Percentiles rank a stretch among this genome's conserved stretches.
Conservation (phyloP, 2,888 invertebrate species). For the Mythimna lalbum region DNA sequence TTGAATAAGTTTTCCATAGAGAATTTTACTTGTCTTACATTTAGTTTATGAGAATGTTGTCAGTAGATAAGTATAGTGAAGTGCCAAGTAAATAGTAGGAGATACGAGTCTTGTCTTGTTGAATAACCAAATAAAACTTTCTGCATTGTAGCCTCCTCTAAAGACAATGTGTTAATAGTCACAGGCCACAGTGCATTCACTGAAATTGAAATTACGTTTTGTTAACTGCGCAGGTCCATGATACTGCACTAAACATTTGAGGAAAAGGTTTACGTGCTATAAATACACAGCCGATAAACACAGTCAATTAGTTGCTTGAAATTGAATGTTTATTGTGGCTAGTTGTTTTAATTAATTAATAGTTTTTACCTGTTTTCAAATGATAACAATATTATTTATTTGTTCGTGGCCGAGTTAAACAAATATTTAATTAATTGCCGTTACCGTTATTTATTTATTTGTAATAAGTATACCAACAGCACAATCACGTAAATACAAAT, state of each 20-base stretch:
- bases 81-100: too few species aligned
- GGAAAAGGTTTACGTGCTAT: conserved; percentile 11
- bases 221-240: background rate
- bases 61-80: too few species aligned
- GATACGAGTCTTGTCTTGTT: too few species aligned
- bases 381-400: background rate
- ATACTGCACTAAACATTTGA: background rate
- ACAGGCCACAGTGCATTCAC: background rate
- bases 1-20: too few species aligned
- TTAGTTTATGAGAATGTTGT: too few species aligned
- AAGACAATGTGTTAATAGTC: background rate
- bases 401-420: background rate
- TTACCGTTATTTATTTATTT: too few species aligned
- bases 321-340: background rate
- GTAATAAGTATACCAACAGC: too few species aligned
- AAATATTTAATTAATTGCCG: background rate
- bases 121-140: background rate
- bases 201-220: background rate
- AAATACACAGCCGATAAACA: background rate
- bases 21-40: too few species aligned
- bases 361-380: conserved; percentile 23
- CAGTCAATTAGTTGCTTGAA: conserved; percentile 5
- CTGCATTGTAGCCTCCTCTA: background rate
- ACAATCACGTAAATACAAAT: too few species aligned
- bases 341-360: conserved; percentile 8